Base-by-base conservation (phyloP, 2,113 vertebrate genomes). In the Heterotilapia buettikoferi region DNA sequence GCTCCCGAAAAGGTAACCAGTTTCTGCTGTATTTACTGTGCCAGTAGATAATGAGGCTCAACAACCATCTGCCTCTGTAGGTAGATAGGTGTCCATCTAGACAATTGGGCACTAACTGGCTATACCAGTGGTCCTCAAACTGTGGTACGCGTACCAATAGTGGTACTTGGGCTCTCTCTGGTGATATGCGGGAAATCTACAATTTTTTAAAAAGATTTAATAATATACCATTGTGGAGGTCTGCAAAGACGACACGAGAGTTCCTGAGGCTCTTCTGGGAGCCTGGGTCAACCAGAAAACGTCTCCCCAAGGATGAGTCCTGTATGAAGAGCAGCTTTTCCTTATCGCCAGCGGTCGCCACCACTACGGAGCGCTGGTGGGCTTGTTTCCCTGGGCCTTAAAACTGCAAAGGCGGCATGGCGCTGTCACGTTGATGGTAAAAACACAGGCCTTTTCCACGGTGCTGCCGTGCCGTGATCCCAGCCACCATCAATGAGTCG, bases 381-480 rank as follows among this genome's bases (percentile, higher is more conserved):
- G 53, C 21, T 56, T 0, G 53, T 7, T 56, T 54, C n/a, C 53
- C 53, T 24, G n/a, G 53, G 53, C n/a, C 53, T 54, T 54, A 54
- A 54, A 54, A 24, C n/a, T 54, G 53, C n/a, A 54, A 54, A 24
- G 53, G n/a, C 6, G 10, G n/a, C 53, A 24, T 24, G n/a, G 53
- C 6, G 21, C 21, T 2, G 11, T 56, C 53, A 24, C 6, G 6
- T 24, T 24, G 3, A 56, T 24, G 53, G n/a, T 53, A 53, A 53
- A 0, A 53, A 53, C 52, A 11, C 52, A 50, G 52, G 0, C 5
- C n/a, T 21, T 21, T 21, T 53, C n/a, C 52, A 6, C 9, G 11
- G 52, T 53, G n/a, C n/a, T 21, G 52, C 1, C 3, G 2, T 21
- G 52, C 5, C 0, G 3, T 1, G n/a, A 21, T 54, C 52, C 5